These are phyloP conservation scores for Drosophila formosana DNA, from an alignment of 2,888 invertebrate genomes.

Conservation along the genomic window DNA sequence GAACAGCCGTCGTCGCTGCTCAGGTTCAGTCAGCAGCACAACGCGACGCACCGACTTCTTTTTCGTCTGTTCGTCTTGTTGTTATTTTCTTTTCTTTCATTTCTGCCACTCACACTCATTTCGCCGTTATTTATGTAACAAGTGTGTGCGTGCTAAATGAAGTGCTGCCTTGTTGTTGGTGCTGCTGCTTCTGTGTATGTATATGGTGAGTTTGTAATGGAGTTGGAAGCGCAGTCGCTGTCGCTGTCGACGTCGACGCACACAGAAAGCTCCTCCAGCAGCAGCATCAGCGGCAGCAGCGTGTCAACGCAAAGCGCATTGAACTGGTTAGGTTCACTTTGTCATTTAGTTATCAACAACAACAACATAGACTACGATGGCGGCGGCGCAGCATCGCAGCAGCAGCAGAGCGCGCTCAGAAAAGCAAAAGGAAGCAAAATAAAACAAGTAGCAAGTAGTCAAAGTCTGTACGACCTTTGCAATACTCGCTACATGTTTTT, in stretches of 20 bases:
- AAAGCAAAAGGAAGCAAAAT: not conserved
- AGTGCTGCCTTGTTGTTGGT: conserved; percentile 43
- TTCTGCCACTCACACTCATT: conserved; percentile 70
- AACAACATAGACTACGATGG: conserved; percentile 43
- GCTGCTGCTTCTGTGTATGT: conserved; percentile 38
- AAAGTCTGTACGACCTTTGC: not conserved
- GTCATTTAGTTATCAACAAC: conserved; percentile 68
- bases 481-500: not conserved
- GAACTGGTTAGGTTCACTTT: conserved; percentile 71
- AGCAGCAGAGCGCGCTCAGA: not conserved
- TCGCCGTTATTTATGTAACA: conserved; percentile 83
- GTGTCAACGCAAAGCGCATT: conserved; percentile 65
- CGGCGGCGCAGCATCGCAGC: conserved; percentile 30
- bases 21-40: conserved; percentile 62
- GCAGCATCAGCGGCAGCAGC: conserved; percentile 7
- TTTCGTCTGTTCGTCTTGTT: conserved; percentile 58
- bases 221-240: not conserved
- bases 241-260: conserved; percentile 22
- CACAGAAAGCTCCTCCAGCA: conserved; percentile 30
- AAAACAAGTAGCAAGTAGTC: not conserved
- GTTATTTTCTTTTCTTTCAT: conserved; percentile 45
- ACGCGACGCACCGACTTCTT: conserved; percentile 53
- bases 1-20: conserved; percentile 66
- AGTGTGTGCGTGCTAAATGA: conserved; percentile 78
- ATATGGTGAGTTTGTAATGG: conserved; percentile 46